Evolutionary conservation across 2,888 invertebrate species (phyloP), one percentile per base, ranked within the genome.

Genomic region (Drepanosiphum platanoidis): DNA sequence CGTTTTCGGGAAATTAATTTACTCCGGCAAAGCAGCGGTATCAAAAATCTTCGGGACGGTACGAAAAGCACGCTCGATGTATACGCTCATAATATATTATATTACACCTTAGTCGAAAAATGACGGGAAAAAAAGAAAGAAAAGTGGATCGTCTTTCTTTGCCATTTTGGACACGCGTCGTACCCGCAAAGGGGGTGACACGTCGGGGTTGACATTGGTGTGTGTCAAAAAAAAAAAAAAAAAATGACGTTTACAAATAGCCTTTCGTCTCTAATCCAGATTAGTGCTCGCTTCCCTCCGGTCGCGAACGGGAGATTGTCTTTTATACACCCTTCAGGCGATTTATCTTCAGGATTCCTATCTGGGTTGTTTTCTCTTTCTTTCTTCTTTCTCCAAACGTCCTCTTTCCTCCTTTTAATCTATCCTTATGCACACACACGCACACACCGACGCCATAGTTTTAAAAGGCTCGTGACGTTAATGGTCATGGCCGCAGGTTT

Each of bases 211-310:
- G 30, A 42, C 39, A 30, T 78, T 39, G 42, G 30, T 42, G 39
- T 18, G 64, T 64, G 42, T 64, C 64, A 70, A 70, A 18, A 66
- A 34, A 68, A 75, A 13, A 36, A 75, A 68, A 11, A 32, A 66
- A 81, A 81, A 71, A 81, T 71, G 81, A 82, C 70, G 58, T 81
- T 81, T 81, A 81, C 81, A 81, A 81, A 81, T 82, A 82, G 81
- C 61, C 58, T 72, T 61, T 82, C 61, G 71, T 39, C 61, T 72
- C 81, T 72, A 82, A 82, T 82, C 81, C 81, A 61, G 81, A 82
- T 82, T 82, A 82, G 81, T 82, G 39, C 71, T 72, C 32, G 13
- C 36, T 32, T n/a, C n/a, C 27, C 13, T 34, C 11, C 9, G 13
- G 74, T 5, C 46, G 0, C 0, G 27, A 4, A 66, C n/a, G n/a